Percentiles rank a stretch among this genome's conserved stretches.
Conservation (phyloP, 2,797 vertebrate genomes). For the Benthosema pterotum region DNA sequence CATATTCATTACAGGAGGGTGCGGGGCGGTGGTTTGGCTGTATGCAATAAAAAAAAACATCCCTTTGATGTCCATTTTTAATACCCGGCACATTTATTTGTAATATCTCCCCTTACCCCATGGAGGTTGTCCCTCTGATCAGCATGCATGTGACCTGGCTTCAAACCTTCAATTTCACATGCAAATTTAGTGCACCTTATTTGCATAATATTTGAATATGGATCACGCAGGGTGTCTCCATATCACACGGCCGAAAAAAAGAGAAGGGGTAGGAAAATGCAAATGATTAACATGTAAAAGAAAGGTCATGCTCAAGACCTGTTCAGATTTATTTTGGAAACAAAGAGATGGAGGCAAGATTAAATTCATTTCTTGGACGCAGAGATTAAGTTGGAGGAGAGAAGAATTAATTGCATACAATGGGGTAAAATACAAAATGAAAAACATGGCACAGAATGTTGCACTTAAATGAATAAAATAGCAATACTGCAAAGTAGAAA, state of each 20-base stretch:
- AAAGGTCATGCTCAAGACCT: conserved; percentile 71
- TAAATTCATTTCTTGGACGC: conserved; percentile 58
- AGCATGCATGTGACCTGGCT: conserved; percentile 78
- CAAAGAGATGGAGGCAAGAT: conserved; percentile 61
- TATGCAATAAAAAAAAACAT: conserved; percentile 48
- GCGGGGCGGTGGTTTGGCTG: conserved; percentile 26
- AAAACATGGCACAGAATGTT: conserved; percentile 46
- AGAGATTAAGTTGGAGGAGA: conserved; percentile 55
- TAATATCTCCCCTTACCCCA: conserved; percentile 66
- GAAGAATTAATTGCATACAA: conserved; percentile 60
- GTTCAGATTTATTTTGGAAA: conserved; percentile 70
- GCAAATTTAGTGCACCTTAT: conserved; percentile 78
- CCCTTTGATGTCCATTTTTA: conserved; percentile 61
- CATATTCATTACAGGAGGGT: conserved; percentile 54
- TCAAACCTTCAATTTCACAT: conserved; percentile 83
- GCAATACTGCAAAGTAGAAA: too few species aligned
- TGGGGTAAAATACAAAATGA: conserved; percentile 34
- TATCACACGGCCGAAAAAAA: conserved; percentile 59
- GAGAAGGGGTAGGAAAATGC: conserved; percentile 64
- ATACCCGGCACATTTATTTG: conserved; percentile 67
- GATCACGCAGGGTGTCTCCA: conserved; percentile 76
- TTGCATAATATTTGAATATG: conserved; percentile 86
- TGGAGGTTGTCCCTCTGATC: conserved; percentile 75
- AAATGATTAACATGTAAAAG: conserved; percentile 73
- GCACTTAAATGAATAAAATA: conserved; percentile 12